Base-by-base conservation (phyloP, 2,888 invertebrate species). In the Acleris laterana region DNA sequence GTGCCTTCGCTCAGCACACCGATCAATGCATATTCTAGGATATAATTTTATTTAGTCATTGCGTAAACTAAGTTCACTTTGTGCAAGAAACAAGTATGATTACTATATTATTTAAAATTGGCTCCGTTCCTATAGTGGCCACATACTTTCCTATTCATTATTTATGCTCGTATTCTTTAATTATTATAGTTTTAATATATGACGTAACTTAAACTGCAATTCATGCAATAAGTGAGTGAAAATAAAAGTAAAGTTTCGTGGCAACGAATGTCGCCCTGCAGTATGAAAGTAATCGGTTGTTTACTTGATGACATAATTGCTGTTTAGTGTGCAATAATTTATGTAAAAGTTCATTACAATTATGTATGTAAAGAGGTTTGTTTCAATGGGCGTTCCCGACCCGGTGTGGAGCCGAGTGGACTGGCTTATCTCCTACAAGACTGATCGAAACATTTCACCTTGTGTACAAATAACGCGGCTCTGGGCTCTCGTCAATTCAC, bases 1-100 rank as follows among this genome's bases (percentile, higher is more conserved):
- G 38, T 9, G 38, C 38, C 38, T 38, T 13, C 48, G 32, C 76
- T 77, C 81, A 77, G 73, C 80, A 75, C 76, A 71, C 71, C 72
- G 76, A 68, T 72, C 72, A 77, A 80, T 81, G 82, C 83, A 82
- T 89, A 89, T 84, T 86, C 73, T 91, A 90, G 89, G 75, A 80
- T 85, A 81, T 89, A 88, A 85, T 82, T 84, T 90, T 90, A 90
- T 91, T 90, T 91, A 91, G 91, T 92, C 91, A 91, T 89, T 81
- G 77, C 83, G 77, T 88, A 82, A 77, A 83, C 77, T 90, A 89
- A 90, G 89, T 90, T 90, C 87, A 83, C 80, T 88, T 85, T 83
- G 86, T 85, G 85, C 82, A 84, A 79, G 79, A 83, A 79, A 80
- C 77, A 78, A 79, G 77, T 83, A 82, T 79, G 78, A 77, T 81